These are phyloP conservation scores for Drosophila bipectinata DNA, from an alignment of 1,140 invertebrate genomes.

Conservation along the genomic window DNA sequence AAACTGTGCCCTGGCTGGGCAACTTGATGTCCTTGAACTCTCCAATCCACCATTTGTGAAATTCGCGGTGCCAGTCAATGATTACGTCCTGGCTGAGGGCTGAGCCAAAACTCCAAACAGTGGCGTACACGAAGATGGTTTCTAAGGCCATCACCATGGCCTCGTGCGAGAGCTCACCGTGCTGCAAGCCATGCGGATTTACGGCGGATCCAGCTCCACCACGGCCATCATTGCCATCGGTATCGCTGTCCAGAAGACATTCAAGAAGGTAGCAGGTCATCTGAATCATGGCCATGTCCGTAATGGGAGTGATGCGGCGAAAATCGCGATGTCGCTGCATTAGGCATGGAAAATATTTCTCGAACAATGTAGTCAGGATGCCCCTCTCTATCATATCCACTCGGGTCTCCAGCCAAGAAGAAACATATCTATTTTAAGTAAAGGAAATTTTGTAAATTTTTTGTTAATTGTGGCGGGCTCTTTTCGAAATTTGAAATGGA, in stretches of 20 bases:
- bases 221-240: constrained; percentile 49
- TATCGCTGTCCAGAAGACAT: constrained; percentile 88
- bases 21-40: constrained; percentile 95
- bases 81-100: constrained; percentile 94
- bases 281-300: constrained; percentile 95
- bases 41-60: constrained; percentile 93
- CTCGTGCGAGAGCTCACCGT: constrained; percentile 58
- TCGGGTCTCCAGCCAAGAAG: constrained; percentile 96
- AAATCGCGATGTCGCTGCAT: constrained; percentile 93
- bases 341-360: constrained; percentile 96
- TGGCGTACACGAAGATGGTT: constrained; percentile 95
- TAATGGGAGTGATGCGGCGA: constrained; percentile 96
- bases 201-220: constrained; percentile 8
- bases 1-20: constrained; percentile 92
- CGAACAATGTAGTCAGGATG: constrained; percentile 94
- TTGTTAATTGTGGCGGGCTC: too few relatives aligned
- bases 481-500: too few relatives aligned
- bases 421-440: constrained; percentile 87
- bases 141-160: constrained; percentile 85
- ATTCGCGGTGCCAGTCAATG: constrained; percentile 95
- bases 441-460: not conserved
- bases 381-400: constrained; percentile 89
- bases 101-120: constrained; percentile 97
- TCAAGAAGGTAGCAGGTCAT: constrained; percentile 96
- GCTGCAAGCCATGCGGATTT: constrained; percentile 64